phyloP scores from a whole-genome alignment of 64 coral and sea anemone species.

The Actinia tenebrosa region DNA sequence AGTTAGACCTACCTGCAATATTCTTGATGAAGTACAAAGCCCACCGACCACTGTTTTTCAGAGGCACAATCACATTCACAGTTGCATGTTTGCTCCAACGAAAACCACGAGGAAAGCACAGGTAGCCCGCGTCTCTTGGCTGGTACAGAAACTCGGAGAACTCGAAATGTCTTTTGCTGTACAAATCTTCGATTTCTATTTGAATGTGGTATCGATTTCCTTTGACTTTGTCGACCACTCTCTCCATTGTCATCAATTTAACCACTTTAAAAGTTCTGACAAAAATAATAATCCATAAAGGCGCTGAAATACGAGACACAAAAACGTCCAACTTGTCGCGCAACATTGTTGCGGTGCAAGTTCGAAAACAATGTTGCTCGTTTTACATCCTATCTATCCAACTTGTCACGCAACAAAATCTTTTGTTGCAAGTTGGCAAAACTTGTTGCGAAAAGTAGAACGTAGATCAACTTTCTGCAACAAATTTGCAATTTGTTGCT shows the following conservation, averaged over 20 bases:
- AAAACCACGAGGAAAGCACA: slow-evolving; percentile 75
- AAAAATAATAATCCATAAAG: too few species aligned
- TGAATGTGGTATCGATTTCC: slow-evolving; percentile 65
- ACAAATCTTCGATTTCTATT: slow-evolving; percentile 33
- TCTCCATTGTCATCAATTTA: slow-evolving; percentile 46
- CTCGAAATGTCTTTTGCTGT: slow-evolving; percentile 18
- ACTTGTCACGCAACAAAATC: too few species aligned
- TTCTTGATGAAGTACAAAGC: slow-evolving; percentile 73
- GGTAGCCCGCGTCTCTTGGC: not conserved
- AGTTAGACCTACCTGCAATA: slow-evolving; percentile 44
- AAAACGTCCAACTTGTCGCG: too few species aligned
- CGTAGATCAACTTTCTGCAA: too few species aligned
- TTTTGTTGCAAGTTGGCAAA: too few species aligned
- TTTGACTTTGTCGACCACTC: slow-evolving; percentile 42
- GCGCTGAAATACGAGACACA: too few species aligned
- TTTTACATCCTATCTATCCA: too few species aligned
- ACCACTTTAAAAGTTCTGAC: not conserved
- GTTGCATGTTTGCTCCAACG: slow-evolving; percentile 63
- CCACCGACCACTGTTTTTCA: slow-evolving; percentile 72
- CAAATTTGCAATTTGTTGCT: too few species aligned
- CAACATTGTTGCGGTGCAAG: too few species aligned
- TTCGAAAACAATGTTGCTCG: too few species aligned
- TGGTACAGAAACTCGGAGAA: slow-evolving; percentile 68
- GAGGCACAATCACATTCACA: slow-evolving; percentile 70
- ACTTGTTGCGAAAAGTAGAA: too few species aligned